Conservation (phyloP, 2,888 invertebrate genomes). For the Rhogogaster chlorosoma region DNA sequence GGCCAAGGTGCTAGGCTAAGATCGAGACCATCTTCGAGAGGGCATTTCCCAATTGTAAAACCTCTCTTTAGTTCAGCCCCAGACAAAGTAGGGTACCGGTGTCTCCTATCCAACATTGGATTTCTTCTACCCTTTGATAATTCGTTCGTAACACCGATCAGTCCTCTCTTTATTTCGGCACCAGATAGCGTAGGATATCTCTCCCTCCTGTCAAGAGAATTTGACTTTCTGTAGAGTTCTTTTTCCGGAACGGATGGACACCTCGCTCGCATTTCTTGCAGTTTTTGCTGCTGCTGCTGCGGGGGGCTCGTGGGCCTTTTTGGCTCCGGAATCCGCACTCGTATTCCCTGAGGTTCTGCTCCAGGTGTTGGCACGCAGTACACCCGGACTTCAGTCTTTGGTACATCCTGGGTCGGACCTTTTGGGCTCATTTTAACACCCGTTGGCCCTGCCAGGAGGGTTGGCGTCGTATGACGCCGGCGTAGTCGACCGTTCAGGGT, state of each 20-base stretch:
- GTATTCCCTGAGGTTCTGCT: conserved; percentile 71
- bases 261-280: conserved; percentile 63
- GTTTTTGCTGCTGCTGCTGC: conserved; percentile 33
- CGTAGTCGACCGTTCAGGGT: conserved; percentile 69
- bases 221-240: conserved; percentile 72
- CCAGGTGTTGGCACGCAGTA: conserved; percentile 72
- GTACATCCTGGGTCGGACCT: conserved; percentile 69
- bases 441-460: conserved; percentile 29
- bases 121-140: conserved; percentile 61
- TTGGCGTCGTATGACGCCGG: conserved; percentile 70
- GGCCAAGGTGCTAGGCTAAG: conserved; percentile 85
- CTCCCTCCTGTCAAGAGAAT: conserved; percentile 72
- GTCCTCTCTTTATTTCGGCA: conserved; percentile 69
- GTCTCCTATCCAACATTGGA: conserved; percentile 72
- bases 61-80: conserved; percentile 72
- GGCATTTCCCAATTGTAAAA: conserved; percentile 75
- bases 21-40: conserved; percentile 78
- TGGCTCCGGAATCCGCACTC: conserved; percentile 73
- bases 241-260: conserved; percentile 74
- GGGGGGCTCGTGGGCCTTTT: conserved; percentile 70
- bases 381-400: conserved; percentile 73
- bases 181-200: conserved; percentile 73
- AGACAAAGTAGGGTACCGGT: conserved; percentile 73
- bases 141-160: conserved; percentile 55
- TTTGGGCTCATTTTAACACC: conserved; percentile 70